These are phyloP conservation scores for Anniella stebbinsi DNA, from an alignment of 2,797 vertebrate genomes.

Conservation along the genomic window DNA sequence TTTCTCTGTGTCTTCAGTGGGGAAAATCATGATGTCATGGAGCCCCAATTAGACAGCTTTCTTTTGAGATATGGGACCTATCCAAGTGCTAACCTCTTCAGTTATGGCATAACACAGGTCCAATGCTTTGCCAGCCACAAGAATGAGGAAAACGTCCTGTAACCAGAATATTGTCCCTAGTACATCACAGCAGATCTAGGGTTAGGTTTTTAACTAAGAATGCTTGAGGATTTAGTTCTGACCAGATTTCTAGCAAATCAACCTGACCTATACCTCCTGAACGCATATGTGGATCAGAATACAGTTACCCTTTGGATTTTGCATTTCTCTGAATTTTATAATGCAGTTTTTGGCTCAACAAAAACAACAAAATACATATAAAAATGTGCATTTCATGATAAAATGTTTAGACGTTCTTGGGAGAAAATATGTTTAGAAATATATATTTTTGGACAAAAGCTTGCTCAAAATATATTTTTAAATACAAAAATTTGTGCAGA, in stretches of 20 bases:
- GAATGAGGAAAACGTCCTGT: background rate
- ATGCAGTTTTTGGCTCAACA: background rate
- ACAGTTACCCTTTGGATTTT: background rate
- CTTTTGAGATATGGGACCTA: rapidly evolving
- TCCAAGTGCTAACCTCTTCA: rapidly evolving
- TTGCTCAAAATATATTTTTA: too few relatives aligned
- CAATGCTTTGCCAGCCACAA: background rate
- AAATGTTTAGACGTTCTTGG: too few relatives aligned
- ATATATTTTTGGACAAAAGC: background rate
- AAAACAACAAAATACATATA: background rate
- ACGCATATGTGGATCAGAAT: background rate
- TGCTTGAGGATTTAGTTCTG: background rate
- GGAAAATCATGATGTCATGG: background rate
- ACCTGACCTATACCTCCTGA: background rate
- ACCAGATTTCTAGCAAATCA: background rate
- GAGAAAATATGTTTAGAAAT: background rate
- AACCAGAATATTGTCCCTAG: background rate
- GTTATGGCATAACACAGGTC: background rate
- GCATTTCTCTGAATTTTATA: background rate
- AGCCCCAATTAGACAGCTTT: background rate
- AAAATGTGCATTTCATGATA: background rate
- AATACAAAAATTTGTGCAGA: too few relatives aligned
- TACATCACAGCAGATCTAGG: background rate
- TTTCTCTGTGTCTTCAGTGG: background rate
- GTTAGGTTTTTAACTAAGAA: background rate